Percentiles rank a stretch among this genome's conserved stretches.
phyloP scores from a whole-genome alignment of 2,888 invertebrate genomes.

The Synanthedon formicaeformis region DNA sequence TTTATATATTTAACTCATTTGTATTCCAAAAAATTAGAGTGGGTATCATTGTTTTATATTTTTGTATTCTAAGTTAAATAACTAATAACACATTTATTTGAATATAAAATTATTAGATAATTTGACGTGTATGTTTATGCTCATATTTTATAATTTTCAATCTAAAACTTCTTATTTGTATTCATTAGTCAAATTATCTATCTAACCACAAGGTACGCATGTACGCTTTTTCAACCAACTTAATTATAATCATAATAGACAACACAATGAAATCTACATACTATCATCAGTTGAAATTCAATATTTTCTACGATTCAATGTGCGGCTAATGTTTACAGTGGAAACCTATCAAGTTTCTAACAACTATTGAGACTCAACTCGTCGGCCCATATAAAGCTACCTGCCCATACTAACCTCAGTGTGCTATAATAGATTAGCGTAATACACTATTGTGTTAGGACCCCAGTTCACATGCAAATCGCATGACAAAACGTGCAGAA shows the following conservation, averaged over 20 bases:
- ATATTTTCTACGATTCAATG: slow-evolving; percentile 31
- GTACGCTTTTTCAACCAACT: slow-evolving; percentile 14
- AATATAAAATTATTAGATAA: no score
- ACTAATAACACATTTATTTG: no score
- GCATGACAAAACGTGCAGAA: slow-evolving; percentile 62
- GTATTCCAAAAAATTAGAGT: no score
- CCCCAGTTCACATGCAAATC: slow-evolving; percentile 63
- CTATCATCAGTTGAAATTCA: slow-evolving; percentile 36
- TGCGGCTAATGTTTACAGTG: slow-evolving; percentile 51
- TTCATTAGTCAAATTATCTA: no score
- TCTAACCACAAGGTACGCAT: no score
- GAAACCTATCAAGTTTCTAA: slow-evolving; percentile 61
- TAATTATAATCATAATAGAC: not conserved
- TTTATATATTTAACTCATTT: no score
- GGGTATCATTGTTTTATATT: no score
- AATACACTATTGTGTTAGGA: slow-evolving; percentile 44
- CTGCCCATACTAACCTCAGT: slow-evolving; percentile 23
- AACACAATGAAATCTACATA: not conserved
- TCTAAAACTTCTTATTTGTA: no score
- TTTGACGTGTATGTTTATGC: no score
- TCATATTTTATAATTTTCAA: no score
- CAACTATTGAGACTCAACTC: slow-evolving; percentile 32
- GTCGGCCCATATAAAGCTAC: slow-evolving; percentile 25
- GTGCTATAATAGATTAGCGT: slow-evolving; percentile 41
- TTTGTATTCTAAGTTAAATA: no score